These are phyloP conservation scores for Hycleus cichorii DNA, from an alignment of 1,140 invertebrate genomes.

Conservation along the genomic window DNA sequence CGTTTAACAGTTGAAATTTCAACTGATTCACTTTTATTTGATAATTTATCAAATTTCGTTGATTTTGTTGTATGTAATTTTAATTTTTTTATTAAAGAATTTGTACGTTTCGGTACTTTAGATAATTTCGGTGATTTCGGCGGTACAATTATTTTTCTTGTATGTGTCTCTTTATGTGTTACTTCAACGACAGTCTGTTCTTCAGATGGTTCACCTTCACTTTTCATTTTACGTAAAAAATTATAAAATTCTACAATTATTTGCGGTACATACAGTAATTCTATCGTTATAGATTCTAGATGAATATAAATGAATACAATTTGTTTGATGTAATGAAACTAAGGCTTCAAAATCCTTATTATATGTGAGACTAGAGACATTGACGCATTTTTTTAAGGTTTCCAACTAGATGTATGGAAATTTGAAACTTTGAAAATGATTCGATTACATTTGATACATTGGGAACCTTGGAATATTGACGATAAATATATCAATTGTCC, in stretches of 20 bases:
- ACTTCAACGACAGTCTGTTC: neutral
- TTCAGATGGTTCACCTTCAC: slow-evolving; percentile 16
- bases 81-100: slow-evolving; percentile 28
- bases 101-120: slow-evolving; percentile 19
- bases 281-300: slow-evolving; percentile 19
- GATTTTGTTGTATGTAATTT: slow-evolving; percentile 17
- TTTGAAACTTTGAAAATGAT: slow-evolving; percentile 1
- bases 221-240: slow-evolving; percentile 28
- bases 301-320: neutral
- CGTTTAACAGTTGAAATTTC: slow-evolving; percentile 12
- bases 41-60: neutral
- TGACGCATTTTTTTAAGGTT: slow-evolving; percentile 13
- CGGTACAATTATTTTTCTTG: slow-evolving; percentile 21
- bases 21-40: too few species aligned
- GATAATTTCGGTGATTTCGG: slow-evolving; percentile 20
- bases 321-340: slow-evolving; percentile 5
- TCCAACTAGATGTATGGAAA: slow-evolving; percentile 6
- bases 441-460: neutral
- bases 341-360: too few species aligned
- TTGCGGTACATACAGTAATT: neutral
- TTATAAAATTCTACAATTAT: neutral
- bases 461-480: too few species aligned
- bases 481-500: too few species aligned
- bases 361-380: neutral
- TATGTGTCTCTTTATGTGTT: slow-evolving; percentile 13